phyloP scores from a whole-genome alignment of 2,113 vertebrate genomes.

The Antechinus flavipes region DNA sequence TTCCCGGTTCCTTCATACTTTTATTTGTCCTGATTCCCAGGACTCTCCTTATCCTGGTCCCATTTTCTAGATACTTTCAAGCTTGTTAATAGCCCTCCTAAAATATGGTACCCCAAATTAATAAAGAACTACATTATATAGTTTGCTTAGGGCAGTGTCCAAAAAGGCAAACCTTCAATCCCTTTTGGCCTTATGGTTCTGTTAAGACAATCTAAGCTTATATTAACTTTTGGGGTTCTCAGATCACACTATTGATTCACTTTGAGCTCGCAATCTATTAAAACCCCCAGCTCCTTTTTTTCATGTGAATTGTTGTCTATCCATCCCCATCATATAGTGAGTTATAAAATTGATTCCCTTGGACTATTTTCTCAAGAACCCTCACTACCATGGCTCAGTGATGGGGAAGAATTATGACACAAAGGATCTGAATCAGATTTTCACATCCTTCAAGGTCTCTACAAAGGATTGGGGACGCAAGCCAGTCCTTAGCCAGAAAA shows the following conservation, averaged over 20 bases:
- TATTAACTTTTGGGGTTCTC: not conserved
- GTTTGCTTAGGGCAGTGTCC: not conserved
- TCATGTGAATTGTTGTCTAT: not conserved
- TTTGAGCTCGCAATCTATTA: not conserved
- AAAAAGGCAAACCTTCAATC: not conserved
- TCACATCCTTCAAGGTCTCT: not conserved
- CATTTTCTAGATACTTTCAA: not conserved
- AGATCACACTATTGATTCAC: not conserved
- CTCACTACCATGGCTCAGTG: not conserved
- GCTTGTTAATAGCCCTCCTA: not conserved
- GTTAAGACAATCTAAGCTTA: not conserved
- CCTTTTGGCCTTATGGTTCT: too few relatives aligned
- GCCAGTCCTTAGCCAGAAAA: constrained; percentile 32
- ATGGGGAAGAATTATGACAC: not conserved
- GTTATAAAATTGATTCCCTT: constrained; percentile 38
- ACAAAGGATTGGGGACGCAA: not conserved
- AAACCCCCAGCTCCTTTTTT: not conserved
- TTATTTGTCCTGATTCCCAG: not conserved
- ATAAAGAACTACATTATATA: not conserved
- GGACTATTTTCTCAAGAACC: not conserved
- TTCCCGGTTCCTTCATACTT: not conserved
- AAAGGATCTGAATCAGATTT: not conserved
- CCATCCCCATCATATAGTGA: not conserved
- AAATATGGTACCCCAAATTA: not conserved
- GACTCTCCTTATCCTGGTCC: not conserved